Evolutionary conservation across 2,797 vertebrate species (phyloP), one percentile per base, ranked within the genome.

Genomic region (Schizopygopsis malacanthus): DNA sequence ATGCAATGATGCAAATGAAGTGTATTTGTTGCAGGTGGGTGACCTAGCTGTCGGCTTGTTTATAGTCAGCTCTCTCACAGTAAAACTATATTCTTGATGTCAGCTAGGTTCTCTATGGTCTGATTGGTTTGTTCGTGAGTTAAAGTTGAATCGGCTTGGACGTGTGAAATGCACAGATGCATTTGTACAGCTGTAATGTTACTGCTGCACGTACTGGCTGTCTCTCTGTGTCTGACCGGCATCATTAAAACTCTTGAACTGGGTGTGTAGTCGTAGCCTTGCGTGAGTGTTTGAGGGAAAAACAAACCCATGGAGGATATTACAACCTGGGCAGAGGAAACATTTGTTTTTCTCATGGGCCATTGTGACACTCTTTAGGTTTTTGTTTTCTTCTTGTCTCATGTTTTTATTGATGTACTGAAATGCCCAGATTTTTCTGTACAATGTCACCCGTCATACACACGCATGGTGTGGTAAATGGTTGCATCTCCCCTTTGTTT

Each of bases 191-290:
- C 8, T 11, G 72, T 56, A 37, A 28, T 41, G 50, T 71, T 77
- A n/a, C 25, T 20, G 59, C 72, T 39, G 72, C 75, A 79, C 18
- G 75, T 70, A 70, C 76, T 75, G 45, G 25, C 72, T 50, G 76
- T 70, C 76, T 79, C 70, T 87, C 47, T 85, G 75, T 79, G 82
- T 84, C 67, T 87, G 86, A 78, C 75, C 65, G 13, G 76, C n/a
- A n/a, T 85, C 52, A 71, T 79, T 79, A 71, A 77, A 77, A 69
- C 82, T 77, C 45, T 45, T 67, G 72, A 56, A 75, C 69, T 22
- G 52, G 22, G 39, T 82, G 56, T 79, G 69, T 82, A 76, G 63
- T 8, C 16, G 12, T 81, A 20, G 52, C 6, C 33, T 41, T 80
- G 63, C 22, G 28, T 41, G n/a, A 47, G 84, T 85, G 63, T 85